Evolutionary conservation across 2,888 invertebrate species (phyloP), one percentile per base, ranked within the genome.

Genomic region (Drosophila kanekoi): DNA sequence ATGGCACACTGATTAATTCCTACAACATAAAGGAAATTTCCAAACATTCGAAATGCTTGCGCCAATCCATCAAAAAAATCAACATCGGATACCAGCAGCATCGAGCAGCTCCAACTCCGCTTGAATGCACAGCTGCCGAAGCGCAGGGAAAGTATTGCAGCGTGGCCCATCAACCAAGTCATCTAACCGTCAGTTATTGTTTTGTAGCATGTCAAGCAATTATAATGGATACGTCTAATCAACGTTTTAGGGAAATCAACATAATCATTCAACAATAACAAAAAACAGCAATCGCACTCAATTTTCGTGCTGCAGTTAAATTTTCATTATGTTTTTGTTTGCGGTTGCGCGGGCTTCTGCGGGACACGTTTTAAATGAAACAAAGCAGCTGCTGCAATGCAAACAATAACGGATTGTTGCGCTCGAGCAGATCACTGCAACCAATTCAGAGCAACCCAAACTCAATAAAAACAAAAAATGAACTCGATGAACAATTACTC

Each of bases 161-260:
- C 57, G 70, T 66, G 52, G 65, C 62, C 64, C 77, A 77, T 65
- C 76, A 73, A 73, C 64, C 70, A 70, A 75, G 77, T 84, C 79
- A 65, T 62, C 59, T 66, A 66, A 49, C 67, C 66, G 73, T 76
- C 70, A 62, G 69, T 79, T 81, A 74, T 70, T 80, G 60, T 59
- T 83, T 87, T 79, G 71, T 88, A 81, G 78, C 74, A 74, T 83
- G 72, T 70, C 81, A 74, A 60, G 71, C 87, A 83, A 83, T 83
- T 88, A 88, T 86, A 88, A 81, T 86, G 79, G 84, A 88, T 80
- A 72, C 84, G 80, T 77, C 89, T 87, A 83, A 83, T 88, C 89
- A 83, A 88, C 80, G 69, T 81, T 88, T 88, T 87, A 86, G 89
- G 89, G 79, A 83, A 83, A 86, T 86, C 81, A 83, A 82, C 78